Base-by-base conservation (phyloP, 2,797 vertebrate genomes). In the Phoeniculus purpureus region DNA sequence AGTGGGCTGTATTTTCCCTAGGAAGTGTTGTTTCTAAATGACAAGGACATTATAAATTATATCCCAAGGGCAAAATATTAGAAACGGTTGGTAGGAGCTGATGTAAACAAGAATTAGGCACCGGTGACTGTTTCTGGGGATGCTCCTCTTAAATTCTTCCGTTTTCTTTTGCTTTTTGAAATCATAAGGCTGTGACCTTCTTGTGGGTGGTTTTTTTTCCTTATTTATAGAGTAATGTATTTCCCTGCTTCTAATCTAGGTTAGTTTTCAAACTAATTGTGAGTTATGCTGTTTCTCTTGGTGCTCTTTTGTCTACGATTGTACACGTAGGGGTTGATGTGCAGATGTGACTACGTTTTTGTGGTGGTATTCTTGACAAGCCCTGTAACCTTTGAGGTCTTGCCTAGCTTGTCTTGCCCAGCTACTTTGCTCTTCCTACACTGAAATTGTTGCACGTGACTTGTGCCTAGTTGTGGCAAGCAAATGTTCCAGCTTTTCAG, bases 21-120 rank as follows among this genome's bases (percentile, higher is more conserved):
- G 85, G 62, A 92, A 78, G 45, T 66, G 79, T 76, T 88, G 71
- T 92, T 96, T 92, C 88, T 94, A 94, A 91, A 94, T 85, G 94
- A 93, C 79, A 89, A 92, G 84, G 71, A 80, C 93, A 82, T 92
- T 93, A 94, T 82, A 87, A 94, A 93, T 89, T 21, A 83, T 90
- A 92, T 94, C 94, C 90, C 91, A 89, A 83, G 94, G 95, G 86
- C 62, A 85, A 85, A 81, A 90, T 94, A 92, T 87, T 93, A 62
- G 56, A 81, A 96, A 94, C 85, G 79, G 52, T 62, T 72, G 76
- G 70, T 94, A 52, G 73, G 68, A 92, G 62, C 55, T 83, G 65
- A 92, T 92, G 76, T 89, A 90, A 96, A 75, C 89, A 91, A 79
- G 90, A 95, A 75, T 93, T 93, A 94, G 84, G 92, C 66, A 87